A percentile compares a stretch with the other conserved stretches of the same genome.
Evolutionary conservation across 2,888 invertebrate species (phyloP).

Genomic region (Metellina segmentata): DNA sequence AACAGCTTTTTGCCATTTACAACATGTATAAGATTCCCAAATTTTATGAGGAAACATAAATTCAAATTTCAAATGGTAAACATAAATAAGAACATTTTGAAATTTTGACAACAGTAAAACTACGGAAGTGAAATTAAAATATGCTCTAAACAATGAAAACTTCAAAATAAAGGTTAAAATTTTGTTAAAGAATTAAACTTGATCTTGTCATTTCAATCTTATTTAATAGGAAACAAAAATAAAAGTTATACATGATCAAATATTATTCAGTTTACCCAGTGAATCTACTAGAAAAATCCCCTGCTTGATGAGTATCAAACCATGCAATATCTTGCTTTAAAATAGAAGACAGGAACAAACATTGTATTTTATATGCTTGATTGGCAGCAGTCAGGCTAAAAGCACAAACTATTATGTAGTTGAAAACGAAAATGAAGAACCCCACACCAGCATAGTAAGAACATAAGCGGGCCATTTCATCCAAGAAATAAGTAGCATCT

Average conservation of each 20-base stretch:
- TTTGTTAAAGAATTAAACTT: not conserved
- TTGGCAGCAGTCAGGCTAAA: conserved; percentile 77
- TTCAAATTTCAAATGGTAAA: not conserved
- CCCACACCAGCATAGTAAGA: conserved; percentile 23
- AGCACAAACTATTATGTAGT: conserved; percentile 55
- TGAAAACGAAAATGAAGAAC: conserved; percentile 14
- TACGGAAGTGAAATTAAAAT: too few relatives aligned
- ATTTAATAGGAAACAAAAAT: not conserved
- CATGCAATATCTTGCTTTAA: conserved; percentile 82
- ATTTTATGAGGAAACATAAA: too few relatives aligned
- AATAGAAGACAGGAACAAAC: conserved; percentile 81
- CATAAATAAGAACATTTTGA: not conserved
- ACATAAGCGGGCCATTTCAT: conserved; percentile 9
- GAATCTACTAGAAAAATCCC: conserved; percentile 82
- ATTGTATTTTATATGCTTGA: conserved; percentile 82
- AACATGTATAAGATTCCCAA: too few relatives aligned
- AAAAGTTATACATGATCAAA: not conserved
- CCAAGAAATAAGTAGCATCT: conserved; percentile 4
- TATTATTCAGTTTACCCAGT: conserved; percentile 81
- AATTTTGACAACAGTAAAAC: too few relatives aligned
- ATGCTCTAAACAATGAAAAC: not conserved
- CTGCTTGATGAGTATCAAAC: conserved; percentile 82
- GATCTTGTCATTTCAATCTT: not conserved
- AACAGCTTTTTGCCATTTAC: not conserved
- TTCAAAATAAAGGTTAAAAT: not conserved